Evolutionary conservation across 2,888 invertebrate species (phyloP), one percentile per base, ranked within the genome.

Genomic region (Polymixis lichenea): DNA sequence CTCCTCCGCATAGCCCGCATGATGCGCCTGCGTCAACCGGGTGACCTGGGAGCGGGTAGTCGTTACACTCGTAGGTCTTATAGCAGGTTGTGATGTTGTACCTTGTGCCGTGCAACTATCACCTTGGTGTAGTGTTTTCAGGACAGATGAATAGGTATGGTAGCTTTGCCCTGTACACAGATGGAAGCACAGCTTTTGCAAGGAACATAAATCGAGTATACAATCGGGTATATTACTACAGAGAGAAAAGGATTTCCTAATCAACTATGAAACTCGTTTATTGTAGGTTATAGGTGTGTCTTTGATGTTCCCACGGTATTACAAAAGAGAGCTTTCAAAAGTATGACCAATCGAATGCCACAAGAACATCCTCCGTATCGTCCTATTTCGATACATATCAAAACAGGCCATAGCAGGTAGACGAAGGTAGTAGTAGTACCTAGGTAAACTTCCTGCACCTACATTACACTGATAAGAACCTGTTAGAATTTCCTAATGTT

Each of bases 1-100:
- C 98, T 8, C 98, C 98, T 51, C 99, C 99, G 92, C 99, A 99
- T 46, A 99, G 95, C 62, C 98, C 98, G 93, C 99, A 99, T 87
- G 98, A 94, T n/a, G 95, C 94, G 25, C 91, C 94, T 25, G 93
- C 95, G 38, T 95, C 95, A 46, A 90, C 84, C 0, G 96, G 95
- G 97, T 92, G 97, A 92, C 92, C 97, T 98, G 90, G 4, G 38
- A 9, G 38, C 8, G 38, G 28, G 32, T 13, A 28, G 49, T 2
- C 15, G 49, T 58, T 55, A 49, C 22, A 38, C 25, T 76, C 17
- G 17, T 25, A 61, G 25, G 25, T 28, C 11, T 25, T 25, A 46
- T 43, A 74, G 25, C 19, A 28, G 19, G 19, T 28, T 32, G n/a
- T 7, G 5, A n/a, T 28, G 38, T 28, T 43, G 25, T 7, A 6